Conservation (phyloP, 2,797 vertebrate species). For the Phataginus tricuspis region DNA sequence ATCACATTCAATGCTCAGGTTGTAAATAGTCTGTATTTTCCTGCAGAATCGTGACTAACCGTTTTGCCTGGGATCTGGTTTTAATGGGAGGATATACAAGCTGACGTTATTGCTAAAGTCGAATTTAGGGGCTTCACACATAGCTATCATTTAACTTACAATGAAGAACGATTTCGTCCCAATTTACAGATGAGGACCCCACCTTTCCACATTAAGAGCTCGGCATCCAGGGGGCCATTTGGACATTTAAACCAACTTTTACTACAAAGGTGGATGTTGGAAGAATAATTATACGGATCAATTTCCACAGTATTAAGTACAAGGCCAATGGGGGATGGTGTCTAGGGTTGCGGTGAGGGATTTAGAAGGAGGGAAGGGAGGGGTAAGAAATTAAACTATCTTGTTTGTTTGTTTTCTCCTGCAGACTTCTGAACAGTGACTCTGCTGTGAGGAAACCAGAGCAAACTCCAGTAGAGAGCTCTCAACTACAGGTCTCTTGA, state of each 20-base stretch:
- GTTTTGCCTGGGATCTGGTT: neutral
- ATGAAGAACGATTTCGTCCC: neutral
- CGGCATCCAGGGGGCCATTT: neutral
- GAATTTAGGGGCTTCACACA: neutral
- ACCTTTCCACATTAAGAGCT: neutral
- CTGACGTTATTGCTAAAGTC: neutral
- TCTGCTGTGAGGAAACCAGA: neutral
- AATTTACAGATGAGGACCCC: neutral
- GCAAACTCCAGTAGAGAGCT: neutral
- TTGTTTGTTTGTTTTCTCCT: rapidly evolving
- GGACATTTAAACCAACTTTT: neutral
- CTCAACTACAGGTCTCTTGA: neutral
- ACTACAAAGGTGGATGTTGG: neutral
- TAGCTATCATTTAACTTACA: neutral
- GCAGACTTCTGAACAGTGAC: neutral
- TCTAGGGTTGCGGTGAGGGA: too few species aligned
- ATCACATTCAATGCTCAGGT: neutral
- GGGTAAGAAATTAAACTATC: too few species aligned
- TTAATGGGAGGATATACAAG: neutral
- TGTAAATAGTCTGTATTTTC: neutral
- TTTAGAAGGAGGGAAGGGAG: rapidly evolving
- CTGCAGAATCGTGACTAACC: neutral
- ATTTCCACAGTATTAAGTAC: rapidly evolving
- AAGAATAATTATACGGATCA: neutral
- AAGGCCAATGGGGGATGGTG: rapidly evolving